phyloP scores from a whole-genome alignment of 2,888 invertebrate genomes.

The Caenorhabditis sp. region DNA sequence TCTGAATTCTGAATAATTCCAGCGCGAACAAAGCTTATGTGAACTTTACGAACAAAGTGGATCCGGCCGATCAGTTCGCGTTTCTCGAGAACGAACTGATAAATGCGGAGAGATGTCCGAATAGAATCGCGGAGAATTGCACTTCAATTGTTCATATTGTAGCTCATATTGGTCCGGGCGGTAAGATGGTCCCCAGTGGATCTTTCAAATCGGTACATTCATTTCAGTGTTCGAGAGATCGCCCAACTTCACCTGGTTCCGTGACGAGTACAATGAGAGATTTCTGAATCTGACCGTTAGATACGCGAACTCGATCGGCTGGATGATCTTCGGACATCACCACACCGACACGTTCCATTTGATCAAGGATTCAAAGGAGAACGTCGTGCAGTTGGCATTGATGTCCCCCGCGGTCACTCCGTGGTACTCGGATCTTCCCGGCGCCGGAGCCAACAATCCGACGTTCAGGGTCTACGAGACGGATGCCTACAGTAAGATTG shows the following conservation, averaged over 20 bases:
- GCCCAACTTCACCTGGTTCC: constrained; percentile 79
- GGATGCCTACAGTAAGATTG: constrained; percentile 56
- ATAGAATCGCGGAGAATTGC: constrained; percentile 43
- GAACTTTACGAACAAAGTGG: constrained; percentile 66
- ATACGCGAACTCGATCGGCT: constrained; percentile 79
- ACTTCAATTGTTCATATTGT: constrained; percentile 69
- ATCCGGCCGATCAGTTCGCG: constrained; percentile 76
- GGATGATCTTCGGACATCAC: constrained; percentile 79
- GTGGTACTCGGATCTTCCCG: constrained; percentile 83
- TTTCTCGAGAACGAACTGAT: constrained; percentile 68
- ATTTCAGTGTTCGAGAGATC: constrained; percentile 78
- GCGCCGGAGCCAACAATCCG: constrained; percentile 79
- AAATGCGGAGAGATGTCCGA: constrained; percentile 57
- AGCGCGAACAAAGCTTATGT: constrained; percentile 65
- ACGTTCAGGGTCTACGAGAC: constrained; percentile 72
- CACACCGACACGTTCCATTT: constrained; percentile 80
- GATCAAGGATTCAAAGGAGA: constrained; percentile 79
- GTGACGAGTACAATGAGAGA: constrained; percentile 78
- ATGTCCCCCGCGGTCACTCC: constrained; percentile 93
- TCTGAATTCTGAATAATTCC: neutral
- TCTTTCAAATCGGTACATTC: neutral
- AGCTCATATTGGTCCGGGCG: constrained; percentile 77
- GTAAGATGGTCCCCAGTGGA: constrained; percentile 32
- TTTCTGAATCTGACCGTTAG: constrained; percentile 76
- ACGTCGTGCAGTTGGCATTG: constrained; percentile 83